Percentiles rank a stretch among this genome's conserved stretches.
These are phyloP conservation scores for Acanthurus tractus DNA, from an alignment of 2,797 vertebrate species.

Conservation along the genomic window DNA sequence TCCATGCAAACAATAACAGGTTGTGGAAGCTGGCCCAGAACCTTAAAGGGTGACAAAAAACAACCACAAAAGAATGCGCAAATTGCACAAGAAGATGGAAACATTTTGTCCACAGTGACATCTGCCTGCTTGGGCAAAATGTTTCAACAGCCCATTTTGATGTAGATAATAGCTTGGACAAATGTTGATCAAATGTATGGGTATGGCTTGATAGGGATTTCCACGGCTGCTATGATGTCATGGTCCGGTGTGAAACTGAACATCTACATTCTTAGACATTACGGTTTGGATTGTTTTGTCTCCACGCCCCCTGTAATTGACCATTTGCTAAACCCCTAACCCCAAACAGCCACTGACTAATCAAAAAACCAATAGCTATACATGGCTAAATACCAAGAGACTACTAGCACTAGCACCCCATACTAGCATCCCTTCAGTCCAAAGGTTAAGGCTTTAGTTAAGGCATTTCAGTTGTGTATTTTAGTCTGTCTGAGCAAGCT, in stretches of 20 bases:
- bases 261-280: too few species aligned
- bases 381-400: too few species aligned
- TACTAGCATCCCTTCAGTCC: too few species aligned
- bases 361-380: too few species aligned
- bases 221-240: background rate
- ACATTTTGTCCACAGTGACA: constrained; percentile 64
- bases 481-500: too few species aligned
- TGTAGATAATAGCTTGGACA: constrained; percentile 34
- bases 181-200: constrained; percentile 28
- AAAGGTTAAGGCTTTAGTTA: too few species aligned
- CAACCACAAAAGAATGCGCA: constrained; percentile 45
- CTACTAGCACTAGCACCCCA: too few species aligned
- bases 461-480: too few species aligned
- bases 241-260: constrained; percentile 20
- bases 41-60: constrained; percentile 45
- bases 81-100: constrained; percentile 58
- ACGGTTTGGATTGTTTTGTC: background rate
- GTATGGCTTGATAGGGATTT: constrained; percentile 8
- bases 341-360: background rate
- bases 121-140: constrained; percentile 60
- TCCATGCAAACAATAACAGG: constrained; percentile 72
- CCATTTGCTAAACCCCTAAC: background rate
- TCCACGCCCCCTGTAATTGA: background rate
- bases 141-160: constrained; percentile 52
- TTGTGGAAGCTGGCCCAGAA: constrained; percentile 49